A percentile compares a stretch with the other conserved stretches of the same genome.
Conservation (phyloP, 2,113 vertebrate species). For the Phaethornis superciliosus region DNA sequence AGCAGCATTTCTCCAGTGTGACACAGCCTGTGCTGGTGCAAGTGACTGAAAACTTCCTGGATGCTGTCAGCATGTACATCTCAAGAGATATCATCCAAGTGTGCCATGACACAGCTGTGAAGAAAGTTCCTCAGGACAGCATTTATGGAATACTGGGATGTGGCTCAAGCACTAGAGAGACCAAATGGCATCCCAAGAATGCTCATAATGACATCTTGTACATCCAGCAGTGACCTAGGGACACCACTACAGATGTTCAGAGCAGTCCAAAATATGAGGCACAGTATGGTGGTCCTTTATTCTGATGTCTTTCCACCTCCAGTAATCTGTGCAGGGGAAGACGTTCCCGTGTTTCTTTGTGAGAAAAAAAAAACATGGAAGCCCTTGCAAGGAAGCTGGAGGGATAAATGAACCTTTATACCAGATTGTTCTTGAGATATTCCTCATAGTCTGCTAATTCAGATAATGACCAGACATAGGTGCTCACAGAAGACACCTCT, state of each 20-base stretch:
- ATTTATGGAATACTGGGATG: background rate
- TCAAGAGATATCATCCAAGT: rapidly evolving
- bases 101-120: background rate
- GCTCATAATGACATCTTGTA: background rate
- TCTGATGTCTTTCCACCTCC: background rate
- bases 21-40: rapidly evolving
- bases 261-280: background rate
- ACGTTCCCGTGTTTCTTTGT: background rate
- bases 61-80: background rate
- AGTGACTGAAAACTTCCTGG: background rate
- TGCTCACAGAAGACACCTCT: background rate
- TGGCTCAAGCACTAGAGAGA: background rate
- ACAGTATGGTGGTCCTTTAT: background rate
- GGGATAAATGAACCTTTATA: background rate
- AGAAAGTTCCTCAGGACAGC: background rate
- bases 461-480: background rate
- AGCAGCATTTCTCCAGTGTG: background rate
- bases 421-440: background rate
- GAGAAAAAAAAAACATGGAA: background rate
- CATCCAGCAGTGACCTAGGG: background rate
- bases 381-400: rapidly evolving
- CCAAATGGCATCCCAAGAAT: background rate
- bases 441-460: background rate
- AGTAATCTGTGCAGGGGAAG: background rate
- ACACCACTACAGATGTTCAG: background rate